Evolutionary conservation across 2,113 vertebrate genomes (phyloP), one percentile per base, ranked within the genome.

Genomic region (Boulengeromyrus knoepffleri): DNA sequence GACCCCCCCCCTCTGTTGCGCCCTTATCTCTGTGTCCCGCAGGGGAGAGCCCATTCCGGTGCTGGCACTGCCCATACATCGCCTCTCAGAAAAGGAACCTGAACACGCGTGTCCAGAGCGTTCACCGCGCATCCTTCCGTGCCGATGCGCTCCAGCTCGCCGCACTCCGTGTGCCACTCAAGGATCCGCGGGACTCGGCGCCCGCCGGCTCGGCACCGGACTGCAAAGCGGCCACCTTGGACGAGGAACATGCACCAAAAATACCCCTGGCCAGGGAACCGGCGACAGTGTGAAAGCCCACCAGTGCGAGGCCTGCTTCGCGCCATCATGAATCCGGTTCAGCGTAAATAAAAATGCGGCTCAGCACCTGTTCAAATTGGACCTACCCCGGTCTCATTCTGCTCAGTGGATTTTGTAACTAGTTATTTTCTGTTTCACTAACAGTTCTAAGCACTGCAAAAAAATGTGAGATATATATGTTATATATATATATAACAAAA

Each of bases 41-140:
- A 95, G 95, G 95, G 92, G 95, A 95, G 93, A 95, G 94, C 94
- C 94, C 94, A 91, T 95, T 94, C 94, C 85, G 36, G 27, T 91
- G 90, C 95, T n/a, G 96, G 96, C 93, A 91, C 96, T 92, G 92
- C 94, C 95, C 97, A 95, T 94, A 97, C 95, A 93, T 97, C 97
- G 96, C 97, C 95, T 95, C 96, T 97, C 95, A 96, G 96, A 96
- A 97, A 97, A 96, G 97, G 96, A 95, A 97, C 96, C 96, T 97
- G 96, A 95, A 97, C 95, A 95, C 95, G 0, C 91, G 90, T 42
- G 93, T 94, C 88, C 96, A 93, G 91, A 95, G 90, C 87, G 96
- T 93, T 88, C 94, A 95, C 93, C 91, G 89, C 85, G 91, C 94
- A 92, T 96, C 96, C 93, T 94, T 94, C 89, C 94, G 95, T 92